Percentiles rank a stretch among this genome's conserved stretches.
phyloP scores from a whole-genome alignment of 2,888 invertebrate genomes.

The Drosophila dives region DNA sequence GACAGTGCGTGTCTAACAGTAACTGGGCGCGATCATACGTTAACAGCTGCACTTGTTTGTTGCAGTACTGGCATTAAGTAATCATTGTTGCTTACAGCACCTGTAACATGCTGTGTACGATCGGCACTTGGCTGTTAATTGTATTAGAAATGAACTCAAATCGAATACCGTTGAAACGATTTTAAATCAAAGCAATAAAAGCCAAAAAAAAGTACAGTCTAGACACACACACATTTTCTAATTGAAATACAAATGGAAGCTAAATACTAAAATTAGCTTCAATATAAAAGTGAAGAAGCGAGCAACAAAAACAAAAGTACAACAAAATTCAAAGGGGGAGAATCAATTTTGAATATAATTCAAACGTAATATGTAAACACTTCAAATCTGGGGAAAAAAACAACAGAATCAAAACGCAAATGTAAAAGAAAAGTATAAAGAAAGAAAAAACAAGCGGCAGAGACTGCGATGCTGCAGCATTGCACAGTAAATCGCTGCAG shows the following conservation, averaged over 20 bases:
- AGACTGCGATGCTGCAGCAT: slow-evolving; percentile 22
- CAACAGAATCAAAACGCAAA: slow-evolving; percentile 37
- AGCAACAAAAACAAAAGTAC: slow-evolving; percentile 33
- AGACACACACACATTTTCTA: slow-evolving; percentile 43
- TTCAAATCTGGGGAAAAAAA: slow-evolving; percentile 52
- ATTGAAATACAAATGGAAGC: slow-evolving; percentile 77
- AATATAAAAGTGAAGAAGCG: slow-evolving; percentile 59
- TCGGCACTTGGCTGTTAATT: slow-evolving; percentile 24
- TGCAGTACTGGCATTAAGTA: not conserved
- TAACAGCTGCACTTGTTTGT: slow-evolving; percentile 12
- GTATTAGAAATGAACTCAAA: slow-evolving; percentile 8
- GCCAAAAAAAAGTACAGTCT: slow-evolving; percentile 46
- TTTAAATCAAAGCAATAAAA: slow-evolving; percentile 25
- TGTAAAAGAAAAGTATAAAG: slow-evolving; percentile 39
- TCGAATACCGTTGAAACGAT: slow-evolving; percentile 11
- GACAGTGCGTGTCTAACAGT: slow-evolving; percentile 11
- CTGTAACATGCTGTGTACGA: not conserved
- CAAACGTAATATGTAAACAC: slow-evolving; percentile 76
- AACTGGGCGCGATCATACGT: not conserved
- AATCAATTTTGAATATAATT: slow-evolving; percentile 66
- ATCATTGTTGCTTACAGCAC: not conserved
- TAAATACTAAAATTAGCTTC: slow-evolving; percentile 78
- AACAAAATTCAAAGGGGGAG: slow-evolving; percentile 54
- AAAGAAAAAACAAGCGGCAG: slow-evolving; percentile 28
- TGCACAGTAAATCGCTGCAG: slow-evolving; percentile 7